Evolutionary conservation across 2,113 vertebrate genomes (phyloP).

Genomic region (Origma solitaria): DNA sequence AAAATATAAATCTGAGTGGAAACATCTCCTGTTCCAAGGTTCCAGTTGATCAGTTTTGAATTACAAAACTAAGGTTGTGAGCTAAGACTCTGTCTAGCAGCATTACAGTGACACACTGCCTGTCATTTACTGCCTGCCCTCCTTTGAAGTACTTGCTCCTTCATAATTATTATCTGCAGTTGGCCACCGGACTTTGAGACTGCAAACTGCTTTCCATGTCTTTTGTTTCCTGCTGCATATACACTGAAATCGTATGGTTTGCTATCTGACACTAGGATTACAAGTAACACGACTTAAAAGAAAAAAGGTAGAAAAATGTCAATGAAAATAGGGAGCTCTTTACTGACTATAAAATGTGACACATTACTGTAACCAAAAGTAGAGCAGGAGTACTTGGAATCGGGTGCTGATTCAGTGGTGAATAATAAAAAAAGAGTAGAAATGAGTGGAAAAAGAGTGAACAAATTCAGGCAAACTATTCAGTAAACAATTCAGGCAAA

Average conservation of each 20-base stretch:
- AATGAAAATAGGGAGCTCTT: neutral
- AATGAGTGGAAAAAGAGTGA: neutral
- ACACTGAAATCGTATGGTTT: neutral
- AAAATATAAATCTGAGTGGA: neutral
- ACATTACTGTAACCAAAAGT: neutral
- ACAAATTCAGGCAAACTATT: neutral
- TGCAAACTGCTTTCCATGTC: neutral
- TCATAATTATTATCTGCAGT: neutral
- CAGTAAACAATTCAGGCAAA: neutral
- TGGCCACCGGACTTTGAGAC: slow-evolving; percentile 31
- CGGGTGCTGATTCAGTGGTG: neutral
- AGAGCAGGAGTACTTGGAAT: neutral
- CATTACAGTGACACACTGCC: neutral
- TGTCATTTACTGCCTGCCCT: neutral
- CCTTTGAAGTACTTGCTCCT: neutral
- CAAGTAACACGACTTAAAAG: neutral
- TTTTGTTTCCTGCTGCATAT: neutral
- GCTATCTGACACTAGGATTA: neutral
- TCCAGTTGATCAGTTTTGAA: neutral
- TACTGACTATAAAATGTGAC: neutral
- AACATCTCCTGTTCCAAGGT: neutral
- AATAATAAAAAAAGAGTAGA: neutral
- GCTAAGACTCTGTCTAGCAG: neutral
- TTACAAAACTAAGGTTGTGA: neutral
- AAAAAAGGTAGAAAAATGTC: neutral